Percentiles rank a stretch among this genome's conserved stretches.
Evolutionary conservation across 2,888 invertebrate species (phyloP).

Genomic region (Gerris lacustris): DNA sequence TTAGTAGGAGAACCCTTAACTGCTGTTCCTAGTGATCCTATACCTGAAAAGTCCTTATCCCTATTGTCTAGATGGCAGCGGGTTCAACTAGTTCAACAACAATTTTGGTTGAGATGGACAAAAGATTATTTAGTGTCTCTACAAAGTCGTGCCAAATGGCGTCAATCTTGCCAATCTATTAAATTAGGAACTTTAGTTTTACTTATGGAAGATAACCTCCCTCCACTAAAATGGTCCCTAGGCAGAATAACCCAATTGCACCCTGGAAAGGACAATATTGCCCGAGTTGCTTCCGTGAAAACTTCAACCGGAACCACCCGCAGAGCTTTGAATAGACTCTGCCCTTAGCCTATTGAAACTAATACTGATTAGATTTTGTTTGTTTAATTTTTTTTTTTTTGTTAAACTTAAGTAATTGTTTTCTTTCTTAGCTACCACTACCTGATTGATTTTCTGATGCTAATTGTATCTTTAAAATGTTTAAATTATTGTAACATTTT

Average conservation of each 20-base stretch:
- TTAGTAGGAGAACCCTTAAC: conserved; percentile 11
- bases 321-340: not conserved
- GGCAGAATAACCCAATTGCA: not conserved
- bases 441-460: no score
- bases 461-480: no score
- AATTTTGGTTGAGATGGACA: conserved; percentile 17
- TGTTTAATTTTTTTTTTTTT: not conserved
- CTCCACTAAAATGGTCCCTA: conserved; percentile 11
- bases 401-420: not conserved
- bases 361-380: not conserved
- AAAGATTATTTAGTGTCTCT: not conserved
- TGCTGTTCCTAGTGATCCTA: not conserved
- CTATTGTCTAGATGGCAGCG: conserved; percentile 13
- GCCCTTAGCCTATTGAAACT: not conserved
- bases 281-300: not conserved
- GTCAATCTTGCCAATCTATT: not conserved
- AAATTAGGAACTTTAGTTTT: conserved; percentile 7
- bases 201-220: conserved; percentile 15
- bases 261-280: not conserved
- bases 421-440: no score
- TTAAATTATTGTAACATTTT: no score
- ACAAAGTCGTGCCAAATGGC: conserved; percentile 16
- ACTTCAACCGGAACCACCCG: not conserved
- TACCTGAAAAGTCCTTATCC: not conserved
- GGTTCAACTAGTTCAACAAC: conserved; percentile 11